These are phyloP conservation scores for Progne subis DNA, from an alignment of 2,113 vertebrate genomes.

Conservation along the genomic window DNA sequence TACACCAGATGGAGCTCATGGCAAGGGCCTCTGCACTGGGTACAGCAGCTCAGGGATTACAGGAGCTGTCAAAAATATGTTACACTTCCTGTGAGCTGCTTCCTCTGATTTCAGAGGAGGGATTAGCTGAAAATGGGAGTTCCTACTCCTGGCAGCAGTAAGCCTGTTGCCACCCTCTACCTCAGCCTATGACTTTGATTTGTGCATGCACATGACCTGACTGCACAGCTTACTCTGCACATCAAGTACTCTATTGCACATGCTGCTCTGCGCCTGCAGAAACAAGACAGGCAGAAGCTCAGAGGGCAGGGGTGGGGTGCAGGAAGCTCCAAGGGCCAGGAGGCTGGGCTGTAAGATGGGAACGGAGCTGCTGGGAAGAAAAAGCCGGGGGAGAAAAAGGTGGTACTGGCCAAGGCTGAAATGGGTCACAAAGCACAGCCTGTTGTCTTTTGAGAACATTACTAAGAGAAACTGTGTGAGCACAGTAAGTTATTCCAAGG, in stretches of 20 bases:
- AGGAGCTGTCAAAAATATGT: background rate
- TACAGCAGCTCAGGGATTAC: background rate
- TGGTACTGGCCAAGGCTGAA: background rate
- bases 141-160: background rate
- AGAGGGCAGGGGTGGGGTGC: rapidly evolving
- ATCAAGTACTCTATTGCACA: background rate
- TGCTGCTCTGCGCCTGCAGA: background rate
- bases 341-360: background rate
- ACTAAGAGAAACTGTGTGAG: background rate
- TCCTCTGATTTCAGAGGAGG: background rate
- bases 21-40: background rate
- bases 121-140: background rate
- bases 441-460: background rate
- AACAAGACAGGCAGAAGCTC: background rate
- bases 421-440: background rate
- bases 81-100: background rate
- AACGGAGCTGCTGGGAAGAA: rapidly evolving
- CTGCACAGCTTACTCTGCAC: background rate
- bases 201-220: background rate
- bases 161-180: background rate
- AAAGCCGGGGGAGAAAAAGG: background rate
- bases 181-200: background rate
- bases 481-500: background rate
- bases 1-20: background rate
- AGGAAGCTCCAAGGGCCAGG: rapidly evolving